Evolutionary conservation across 2,888 invertebrate species (phyloP).

Genomic region (Thymelicus acteon): DNA sequence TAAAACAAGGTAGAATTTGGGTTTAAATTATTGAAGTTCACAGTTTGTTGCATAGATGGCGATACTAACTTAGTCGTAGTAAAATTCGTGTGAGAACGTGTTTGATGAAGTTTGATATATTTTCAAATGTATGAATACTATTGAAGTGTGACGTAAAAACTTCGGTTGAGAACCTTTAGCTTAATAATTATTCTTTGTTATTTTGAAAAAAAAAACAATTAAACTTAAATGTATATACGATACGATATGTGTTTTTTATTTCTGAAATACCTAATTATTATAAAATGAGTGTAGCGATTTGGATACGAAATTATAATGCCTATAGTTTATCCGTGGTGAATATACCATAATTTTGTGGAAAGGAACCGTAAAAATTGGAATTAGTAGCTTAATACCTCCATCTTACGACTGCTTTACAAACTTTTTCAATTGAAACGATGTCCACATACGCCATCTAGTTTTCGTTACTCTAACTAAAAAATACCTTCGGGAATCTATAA

Average conservation of each 20-base stretch:
- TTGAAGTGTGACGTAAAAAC: conserved; percentile 50
- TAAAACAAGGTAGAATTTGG: no score
- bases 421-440: neutral
- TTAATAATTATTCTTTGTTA: conserved; percentile 77
- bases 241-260: conserved; percentile 33
- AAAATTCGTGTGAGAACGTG: conserved; percentile 4
- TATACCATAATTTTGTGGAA: no score
- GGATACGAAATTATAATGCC: no score
- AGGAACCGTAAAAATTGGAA: no score
- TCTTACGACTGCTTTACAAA: neutral
- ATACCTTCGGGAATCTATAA: no score
- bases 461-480: neutral
- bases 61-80: conserved; percentile 14
- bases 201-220: conserved; percentile 75
- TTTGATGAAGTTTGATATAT: conserved; percentile 16
- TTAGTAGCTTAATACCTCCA: neutral
- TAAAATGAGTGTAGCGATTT: neutral
- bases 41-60: conserved; percentile 18
- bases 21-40: neutral
- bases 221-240: conserved; percentile 77
- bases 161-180: conserved; percentile 79
- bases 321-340: no score
- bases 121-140: conserved; percentile 11
- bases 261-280: neutral
- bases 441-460: neutral